Base-by-base conservation (phyloP, 2,888 invertebrate genomes). In the Tupiocoris notatus region DNA sequence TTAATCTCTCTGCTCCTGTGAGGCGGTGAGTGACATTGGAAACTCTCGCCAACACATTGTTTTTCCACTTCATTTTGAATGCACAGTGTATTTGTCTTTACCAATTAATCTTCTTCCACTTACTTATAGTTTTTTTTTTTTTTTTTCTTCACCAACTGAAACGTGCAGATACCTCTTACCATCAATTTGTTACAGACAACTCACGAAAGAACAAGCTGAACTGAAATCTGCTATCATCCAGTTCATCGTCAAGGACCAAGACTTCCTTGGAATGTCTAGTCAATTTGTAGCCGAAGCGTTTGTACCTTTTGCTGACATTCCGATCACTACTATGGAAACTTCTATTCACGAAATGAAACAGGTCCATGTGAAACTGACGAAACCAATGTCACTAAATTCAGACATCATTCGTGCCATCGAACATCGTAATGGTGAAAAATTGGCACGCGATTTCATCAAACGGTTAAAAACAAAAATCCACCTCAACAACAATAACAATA, bases 261-360 rank as follows among this genome's bases (percentile, higher is more conserved):
- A 98, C 85, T 90, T 96, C 84, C 89, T 97, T 84, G 92, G 94
- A 71, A 89, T 95, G 83, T 90, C 90, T 81, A 96, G 95, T 84
- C 94, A 95, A 82, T 97, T 97, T 85, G 91, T 98, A 80, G 97
- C 96, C 7, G 98, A 98, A 85, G 94, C 95, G 58, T 97, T 94
- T 84, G 83, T 97, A 39, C 89, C 91, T 81, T 91, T 98, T 84
- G 88, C 87, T 78, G 91, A 93, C 82, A 88, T 95, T 80, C 88
- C 89, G 16, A 88, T 88, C 79, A 88, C 89, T 0, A 86, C 86
- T 0, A 86, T 87, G 74, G 87, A 89, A 1, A 86, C 88, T 64
- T 85, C 85, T 78, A 81, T 85, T 9, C 83, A 85, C 65, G 87
- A 88, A 68, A 86, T 92, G 77, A 88, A 91, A 76, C 95, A 94